These are phyloP conservation scores for Synchiropus splendidus DNA, from an alignment of 2,113 vertebrate genomes.

Conservation along the genomic window DNA sequence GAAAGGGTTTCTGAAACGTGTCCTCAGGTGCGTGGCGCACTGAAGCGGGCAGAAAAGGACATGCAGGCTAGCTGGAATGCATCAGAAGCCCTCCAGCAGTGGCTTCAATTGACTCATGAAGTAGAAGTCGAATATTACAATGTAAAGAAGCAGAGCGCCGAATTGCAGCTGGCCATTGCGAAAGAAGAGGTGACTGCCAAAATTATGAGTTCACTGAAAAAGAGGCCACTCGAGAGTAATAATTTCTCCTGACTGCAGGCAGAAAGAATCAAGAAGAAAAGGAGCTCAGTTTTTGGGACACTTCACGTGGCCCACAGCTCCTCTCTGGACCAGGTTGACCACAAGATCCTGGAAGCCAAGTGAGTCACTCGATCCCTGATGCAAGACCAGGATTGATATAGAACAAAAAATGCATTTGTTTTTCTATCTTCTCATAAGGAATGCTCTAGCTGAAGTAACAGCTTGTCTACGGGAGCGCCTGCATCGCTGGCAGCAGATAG, in stretches of 20 bases:
- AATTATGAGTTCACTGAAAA: background rate
- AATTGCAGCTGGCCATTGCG: conserved; percentile 79
- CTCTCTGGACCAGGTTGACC: conserved; percentile 92
- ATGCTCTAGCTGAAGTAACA: conserved; percentile 84
- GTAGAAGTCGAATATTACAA: conserved; percentile 96
- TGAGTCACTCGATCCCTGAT: conserved; percentile 54
- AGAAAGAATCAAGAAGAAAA: conserved; percentile 96
- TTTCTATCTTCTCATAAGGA: conserved; percentile 64
- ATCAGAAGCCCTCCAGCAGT: conserved; percentile 85
- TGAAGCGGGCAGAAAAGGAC: conserved; percentile 66
- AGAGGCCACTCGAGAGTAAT: background rate
- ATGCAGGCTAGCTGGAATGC: conserved; percentile 54
- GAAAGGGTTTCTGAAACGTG: background rate
- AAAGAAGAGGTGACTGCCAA: conserved; percentile 83
- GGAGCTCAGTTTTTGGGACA: conserved; percentile 88
- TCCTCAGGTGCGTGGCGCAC: conserved; percentile 52
- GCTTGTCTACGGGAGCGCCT: conserved; percentile 87
- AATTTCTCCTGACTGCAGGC: conserved; percentile 65
- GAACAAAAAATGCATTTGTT: background rate
- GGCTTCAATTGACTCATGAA: conserved; percentile 93
- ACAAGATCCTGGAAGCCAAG: conserved; percentile 96
- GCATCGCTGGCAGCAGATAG: conserved; percentile 93
- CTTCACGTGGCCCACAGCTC: conserved; percentile 93
- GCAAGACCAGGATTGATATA: conserved; percentile 2
- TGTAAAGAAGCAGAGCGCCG: conserved; percentile 88